Evolutionary conservation across 2,113 vertebrate species (phyloP).

Genomic region (Genyomyrus donnyi): DNA sequence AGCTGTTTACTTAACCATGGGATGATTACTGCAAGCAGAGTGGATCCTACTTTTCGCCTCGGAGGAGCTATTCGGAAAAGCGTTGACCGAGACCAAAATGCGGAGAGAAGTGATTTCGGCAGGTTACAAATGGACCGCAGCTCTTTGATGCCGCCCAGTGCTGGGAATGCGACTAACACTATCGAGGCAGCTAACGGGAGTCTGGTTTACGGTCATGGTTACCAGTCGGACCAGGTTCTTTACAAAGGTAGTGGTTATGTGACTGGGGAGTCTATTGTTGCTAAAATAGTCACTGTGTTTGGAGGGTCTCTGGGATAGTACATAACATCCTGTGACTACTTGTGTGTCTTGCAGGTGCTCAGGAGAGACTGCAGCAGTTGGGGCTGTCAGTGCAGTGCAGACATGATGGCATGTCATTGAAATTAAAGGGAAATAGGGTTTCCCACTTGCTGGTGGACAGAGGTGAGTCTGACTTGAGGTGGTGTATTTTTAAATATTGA

Average conservation of each 20-base stretch:
- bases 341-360: background rate
- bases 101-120: background rate
- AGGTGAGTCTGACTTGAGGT: constrained; percentile 18
- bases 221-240: no score
- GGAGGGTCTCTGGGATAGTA: no score
- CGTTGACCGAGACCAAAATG: background rate
- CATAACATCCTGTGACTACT: background rate
- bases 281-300: background rate
- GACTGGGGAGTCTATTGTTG: background rate
- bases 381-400: constrained; percentile 27
- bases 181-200: background rate
- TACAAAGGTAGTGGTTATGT: no score
- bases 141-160: background rate
- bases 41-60: background rate
- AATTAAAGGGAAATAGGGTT: background rate
- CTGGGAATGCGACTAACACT: background rate
- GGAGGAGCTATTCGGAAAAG: background rate
- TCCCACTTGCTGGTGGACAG: constrained; percentile 33
- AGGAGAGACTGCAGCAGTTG: background rate
- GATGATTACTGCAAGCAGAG: background rate
- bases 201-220: background rate
- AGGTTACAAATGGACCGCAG: background rate
- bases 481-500: background rate
- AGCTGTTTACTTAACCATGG: background rate
- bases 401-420: constrained; percentile 23